A percentile compares a stretch with the other conserved stretches of the same genome.
These are phyloP conservation scores for Lacanobia wlatinum DNA, from an alignment of 2,888 invertebrate species.

Conservation along the genomic window DNA sequence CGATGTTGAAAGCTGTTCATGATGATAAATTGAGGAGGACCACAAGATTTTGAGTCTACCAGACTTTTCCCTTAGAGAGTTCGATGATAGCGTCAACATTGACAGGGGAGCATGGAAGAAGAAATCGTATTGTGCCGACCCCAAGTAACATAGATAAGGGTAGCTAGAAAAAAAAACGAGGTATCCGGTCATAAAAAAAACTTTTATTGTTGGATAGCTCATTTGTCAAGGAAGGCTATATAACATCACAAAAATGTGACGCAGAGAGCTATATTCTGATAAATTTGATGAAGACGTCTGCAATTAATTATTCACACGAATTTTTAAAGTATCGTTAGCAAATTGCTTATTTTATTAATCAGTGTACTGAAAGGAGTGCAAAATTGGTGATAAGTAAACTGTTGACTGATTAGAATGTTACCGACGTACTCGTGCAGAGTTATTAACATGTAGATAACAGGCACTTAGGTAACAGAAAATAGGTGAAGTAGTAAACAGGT, in stretches of 20 bases:
- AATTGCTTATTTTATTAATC: background rate
- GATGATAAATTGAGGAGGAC: background rate
- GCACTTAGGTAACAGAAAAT: background rate
- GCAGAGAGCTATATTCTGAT: no score
- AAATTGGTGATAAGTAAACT: constrained; percentile 18
- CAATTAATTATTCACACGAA: background rate
- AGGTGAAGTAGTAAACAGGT: background rate
- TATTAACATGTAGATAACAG: constrained; percentile 24
- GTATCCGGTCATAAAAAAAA: no score
- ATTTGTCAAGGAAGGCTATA: no score
- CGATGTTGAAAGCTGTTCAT: background rate
- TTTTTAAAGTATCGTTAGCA: background rate
- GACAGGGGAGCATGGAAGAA: background rate
- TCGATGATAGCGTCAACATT: background rate
- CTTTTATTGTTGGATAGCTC: no score
- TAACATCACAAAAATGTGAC: no score
- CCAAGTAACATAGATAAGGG: background rate
- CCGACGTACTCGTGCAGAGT: background rate
- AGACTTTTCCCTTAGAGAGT: background rate
- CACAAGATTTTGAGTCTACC: background rate
- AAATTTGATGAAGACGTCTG: background rate
- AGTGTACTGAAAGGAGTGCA: background rate
- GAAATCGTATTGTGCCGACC: background rate
- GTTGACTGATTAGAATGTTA: constrained; percentile 30
- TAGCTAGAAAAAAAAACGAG: no score